Evolutionary conservation across 30 jellyfish, hydroid and myxozoan species (phyloP).

Genomic region (Chironex yamaguchii): DNA sequence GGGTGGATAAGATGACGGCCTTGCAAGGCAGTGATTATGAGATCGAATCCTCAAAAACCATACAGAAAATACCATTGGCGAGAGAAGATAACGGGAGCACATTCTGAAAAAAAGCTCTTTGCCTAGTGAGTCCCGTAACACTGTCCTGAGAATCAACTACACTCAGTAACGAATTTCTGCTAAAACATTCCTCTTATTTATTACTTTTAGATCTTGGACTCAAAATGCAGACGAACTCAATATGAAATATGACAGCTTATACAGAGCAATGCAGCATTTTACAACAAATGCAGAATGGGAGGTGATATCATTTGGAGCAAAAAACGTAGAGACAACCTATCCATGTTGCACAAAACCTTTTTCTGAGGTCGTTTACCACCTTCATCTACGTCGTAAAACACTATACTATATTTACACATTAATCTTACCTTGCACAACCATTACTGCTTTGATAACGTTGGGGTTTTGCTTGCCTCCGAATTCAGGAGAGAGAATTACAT

Average conservation of each 20-base stretch:
- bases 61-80: too few relatives aligned
- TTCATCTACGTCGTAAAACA: constrained; percentile 71
- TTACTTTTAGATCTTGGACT: constrained; percentile 83
- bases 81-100: too few relatives aligned
- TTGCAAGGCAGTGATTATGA: too few relatives aligned
- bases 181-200: too few relatives aligned
- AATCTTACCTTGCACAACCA: constrained; percentile 67
- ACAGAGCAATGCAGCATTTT: constrained; percentile 48
- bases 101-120: too few relatives aligned
- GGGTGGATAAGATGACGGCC: too few relatives aligned
- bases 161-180: too few relatives aligned
- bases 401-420: constrained; percentile 77
- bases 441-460: constrained; percentile 62
- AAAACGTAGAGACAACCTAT: constrained; percentile 17
- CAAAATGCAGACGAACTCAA: constrained; percentile 33
- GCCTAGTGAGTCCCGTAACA: too few relatives aligned
- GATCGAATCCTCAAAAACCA: too few relatives aligned
- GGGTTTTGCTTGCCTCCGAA: constrained; percentile 80
- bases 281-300: constrained; percentile 83
- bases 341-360: constrained; percentile 68
- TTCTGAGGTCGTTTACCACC: constrained; percentile 69
- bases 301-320: constrained; percentile 46
- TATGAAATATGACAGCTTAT: not conserved
- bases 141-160: too few relatives aligned
- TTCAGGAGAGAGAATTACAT: constrained; percentile 77